A percentile compares a stretch with the other conserved stretches of the same genome.
phyloP scores from a whole-genome alignment of 2,888 invertebrate species.

The Melinaea menophilus region DNA sequence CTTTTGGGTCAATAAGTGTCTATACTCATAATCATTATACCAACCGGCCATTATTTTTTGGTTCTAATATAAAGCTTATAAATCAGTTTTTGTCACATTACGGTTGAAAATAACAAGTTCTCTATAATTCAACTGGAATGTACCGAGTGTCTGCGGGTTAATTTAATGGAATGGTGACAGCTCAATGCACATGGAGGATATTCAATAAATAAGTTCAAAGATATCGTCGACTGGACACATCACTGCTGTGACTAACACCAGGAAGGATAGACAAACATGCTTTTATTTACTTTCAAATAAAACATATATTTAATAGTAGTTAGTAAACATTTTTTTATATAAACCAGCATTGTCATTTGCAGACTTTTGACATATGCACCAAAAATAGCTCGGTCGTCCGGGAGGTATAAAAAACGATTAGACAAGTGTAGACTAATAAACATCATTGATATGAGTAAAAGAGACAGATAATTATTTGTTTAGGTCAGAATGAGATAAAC shows the following conservation, averaged over 20 bases:
- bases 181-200: not conserved
- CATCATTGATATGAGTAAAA: not conserved
- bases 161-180: conserved; percentile 1
- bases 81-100: no score
- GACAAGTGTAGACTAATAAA: not conserved
- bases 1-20: no score
- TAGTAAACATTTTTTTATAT: no score
- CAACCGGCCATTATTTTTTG: no score
- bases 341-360: no score
- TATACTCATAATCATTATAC: no score
- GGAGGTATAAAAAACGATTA: not conserved
- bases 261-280: not conserved
- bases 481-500: conserved; percentile 39
- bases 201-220: not conserved
- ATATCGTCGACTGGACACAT: not conserved
- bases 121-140: not conserved
- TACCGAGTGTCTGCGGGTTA: not conserved
- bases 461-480: conserved; percentile 36
- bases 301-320: not conserved
- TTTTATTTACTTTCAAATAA: not conserved
- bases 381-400: no score
- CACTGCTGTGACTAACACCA: not conserved
- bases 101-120: no score
- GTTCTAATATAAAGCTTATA: no score
- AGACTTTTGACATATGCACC: no score